phyloP scores from a whole-genome alignment of 2,797 vertebrate species.

The Podarcis siculus region DNA sequence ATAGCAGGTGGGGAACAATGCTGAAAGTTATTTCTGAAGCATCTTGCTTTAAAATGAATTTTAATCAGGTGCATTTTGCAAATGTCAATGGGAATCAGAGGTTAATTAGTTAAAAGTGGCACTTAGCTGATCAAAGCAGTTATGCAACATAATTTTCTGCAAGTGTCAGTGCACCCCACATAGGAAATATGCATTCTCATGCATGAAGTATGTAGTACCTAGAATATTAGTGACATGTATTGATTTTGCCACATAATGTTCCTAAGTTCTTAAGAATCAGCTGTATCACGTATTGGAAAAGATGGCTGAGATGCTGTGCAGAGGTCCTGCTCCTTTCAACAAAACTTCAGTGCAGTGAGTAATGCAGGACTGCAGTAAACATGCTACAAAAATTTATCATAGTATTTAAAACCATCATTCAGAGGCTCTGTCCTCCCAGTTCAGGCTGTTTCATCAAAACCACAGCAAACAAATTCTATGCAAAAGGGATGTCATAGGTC shows the following conservation, averaged over 20 bases:
- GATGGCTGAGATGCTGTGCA: not conserved
- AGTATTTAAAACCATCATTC: too few species aligned
- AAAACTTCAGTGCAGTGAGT: not conserved
- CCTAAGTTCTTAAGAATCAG: not conserved
- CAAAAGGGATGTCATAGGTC: too few species aligned
- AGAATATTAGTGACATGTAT: not conserved
- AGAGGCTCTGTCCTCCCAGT: too few species aligned
- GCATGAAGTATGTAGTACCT: not conserved
- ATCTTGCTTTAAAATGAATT: conserved; percentile 60
- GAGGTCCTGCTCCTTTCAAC: not conserved
- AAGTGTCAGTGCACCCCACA: not conserved
- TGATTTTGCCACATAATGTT: not conserved
- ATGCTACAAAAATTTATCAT: too few species aligned
- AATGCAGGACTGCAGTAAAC: not conserved
- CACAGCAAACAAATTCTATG: too few species aligned
- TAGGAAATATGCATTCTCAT: not conserved
- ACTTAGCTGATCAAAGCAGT: conserved; percentile 58
- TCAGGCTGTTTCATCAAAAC: too few species aligned
- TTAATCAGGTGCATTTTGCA: conserved; percentile 65
- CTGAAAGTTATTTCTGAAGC: conserved; percentile 40
- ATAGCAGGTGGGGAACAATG: conserved; percentile 10
- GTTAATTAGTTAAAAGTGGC: conserved; percentile 52
- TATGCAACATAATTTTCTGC: conserved; percentile 13
- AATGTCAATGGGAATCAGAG: conserved; percentile 67
- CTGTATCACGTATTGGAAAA: not conserved